Evolutionary conservation across 2,113 vertebrate species (phyloP), one percentile per base, ranked within the genome.

Genomic region (Phodopus roborovskii): DNA sequence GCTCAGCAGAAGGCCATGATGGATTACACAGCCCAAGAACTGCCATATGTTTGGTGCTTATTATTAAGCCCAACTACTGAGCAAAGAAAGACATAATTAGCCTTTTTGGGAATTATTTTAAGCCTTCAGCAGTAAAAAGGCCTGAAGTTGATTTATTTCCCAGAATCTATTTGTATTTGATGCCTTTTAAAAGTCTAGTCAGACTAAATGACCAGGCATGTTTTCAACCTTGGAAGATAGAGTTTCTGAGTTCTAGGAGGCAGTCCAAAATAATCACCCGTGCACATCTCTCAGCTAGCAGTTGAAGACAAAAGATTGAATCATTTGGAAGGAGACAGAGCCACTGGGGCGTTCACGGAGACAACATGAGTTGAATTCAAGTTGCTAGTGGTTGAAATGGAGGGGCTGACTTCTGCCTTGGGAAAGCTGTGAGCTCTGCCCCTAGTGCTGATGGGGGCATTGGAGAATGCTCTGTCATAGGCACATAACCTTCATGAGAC

Each of bases 101-200:
- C 94, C 97, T 97, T 98, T 98, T 94, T 83, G 97, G 97, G 97
- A 97, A 96, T 97, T 97, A 97, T 97, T 97, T 94, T 97, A 96
- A 94, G 96, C 96, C 90, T 97, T 96, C 92, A 95, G 94, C 96
- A 96, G 86, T 97, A 95, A 97, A 97, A 97, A 97, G 92, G 92
- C 96, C 95, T 91, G 96, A 96, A 94, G 97, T 94, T 97, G 97
- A 97, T 95, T 97, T 96, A 97, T 97, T 97, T 97, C 97, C 97
- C 74, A 96, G 97, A 97, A 96, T 97, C 94, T 97, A 95, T 96
- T 97, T 97, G 96, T 94, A 94, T 95, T 74, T 56, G 73, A 96
- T 95, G 97, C 62, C 96, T 97, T 96, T 96, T 96, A 91, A 97
- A 97, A 96, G 82, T 97, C 92, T 39, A 92, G 92, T 96, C 96